phyloP scores from a whole-genome alignment of 2,888 invertebrate species.

The Criorhina ranunculi region DNA sequence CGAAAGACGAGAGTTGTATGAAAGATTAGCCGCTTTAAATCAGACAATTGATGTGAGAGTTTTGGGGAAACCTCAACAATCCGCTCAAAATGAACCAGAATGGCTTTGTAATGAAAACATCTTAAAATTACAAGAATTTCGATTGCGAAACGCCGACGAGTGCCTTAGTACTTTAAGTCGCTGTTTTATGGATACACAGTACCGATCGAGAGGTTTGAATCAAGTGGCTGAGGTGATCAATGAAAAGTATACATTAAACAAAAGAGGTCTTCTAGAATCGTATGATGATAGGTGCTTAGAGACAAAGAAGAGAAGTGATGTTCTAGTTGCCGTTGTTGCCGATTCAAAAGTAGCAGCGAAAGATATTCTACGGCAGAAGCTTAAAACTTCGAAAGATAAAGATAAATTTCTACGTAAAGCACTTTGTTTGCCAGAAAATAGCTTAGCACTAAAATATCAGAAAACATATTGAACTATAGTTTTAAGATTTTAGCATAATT shows the following conservation, averaged over 20 bases:
- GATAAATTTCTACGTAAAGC: conserved; percentile 39
- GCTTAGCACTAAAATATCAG: conserved; percentile 58
- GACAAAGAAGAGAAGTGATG: neutral
- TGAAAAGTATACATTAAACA: conserved; percentile 28
- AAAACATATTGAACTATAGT: conserved; percentile 37
- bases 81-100: neutral
- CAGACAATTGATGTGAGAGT: neutral
- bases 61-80: neutral
- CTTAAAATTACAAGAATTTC: conserved; percentile 53
- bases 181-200: conserved; percentile 4
- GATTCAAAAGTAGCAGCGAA: conserved; percentile 30
- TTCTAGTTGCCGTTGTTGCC: neutral
- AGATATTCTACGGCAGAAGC: conserved; percentile 37
- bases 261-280: conserved; percentile 43
- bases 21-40: conserved; percentile 13
- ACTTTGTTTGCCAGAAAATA: conserved; percentile 52
- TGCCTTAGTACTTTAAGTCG: conserved; percentile 44
- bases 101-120: conserved; percentile 34
- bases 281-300: neutral
- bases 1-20: conserved; percentile 42
- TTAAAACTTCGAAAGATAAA: conserved; percentile 26
- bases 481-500: neutral
- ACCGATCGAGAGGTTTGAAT: neutral
- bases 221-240: neutral
- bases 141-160: conserved; percentile 49